Conservation (phyloP, 2,888 invertebrate genomes). For the Notocelia uddmanniana region DNA sequence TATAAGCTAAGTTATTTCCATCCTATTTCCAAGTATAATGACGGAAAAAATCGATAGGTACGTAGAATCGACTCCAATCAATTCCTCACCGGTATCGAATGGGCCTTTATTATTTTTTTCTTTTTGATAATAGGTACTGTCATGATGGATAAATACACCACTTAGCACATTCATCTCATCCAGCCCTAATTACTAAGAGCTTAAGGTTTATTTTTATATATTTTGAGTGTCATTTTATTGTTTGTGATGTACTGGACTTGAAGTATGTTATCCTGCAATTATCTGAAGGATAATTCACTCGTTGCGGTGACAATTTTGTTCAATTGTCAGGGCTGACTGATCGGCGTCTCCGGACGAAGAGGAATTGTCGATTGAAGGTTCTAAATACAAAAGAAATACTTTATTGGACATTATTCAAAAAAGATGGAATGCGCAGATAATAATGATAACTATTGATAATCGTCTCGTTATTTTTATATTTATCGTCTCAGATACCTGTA, state of each 20-base stretch:
- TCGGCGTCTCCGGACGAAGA: conserved; percentile 26
- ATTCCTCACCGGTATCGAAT: conserved; percentile 64
- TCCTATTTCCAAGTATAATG: conserved; percentile 66
- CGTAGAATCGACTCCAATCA: conserved; percentile 70
- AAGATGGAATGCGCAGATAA: conserved; percentile 6
- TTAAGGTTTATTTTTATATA: conserved; percentile 53
- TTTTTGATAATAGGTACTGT: conserved; percentile 64
- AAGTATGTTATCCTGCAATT: conserved; percentile 72
- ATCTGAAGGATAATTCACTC: conserved; percentile 67
- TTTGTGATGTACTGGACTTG: conserved; percentile 56
- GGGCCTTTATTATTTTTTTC: conserved; percentile 59
- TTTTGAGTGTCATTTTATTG: conserved; percentile 31
- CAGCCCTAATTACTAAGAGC: conserved; percentile 21
- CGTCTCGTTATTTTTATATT: conserved; percentile 2
- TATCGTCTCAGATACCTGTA: neutral
- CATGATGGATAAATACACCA: conserved; percentile 53
- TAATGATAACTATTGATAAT: conserved; percentile 12
- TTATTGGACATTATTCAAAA: conserved; percentile 12
- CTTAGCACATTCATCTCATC: conserved; percentile 13
- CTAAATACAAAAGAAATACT: conserved; percentile 24
- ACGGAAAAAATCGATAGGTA: conserved; percentile 61
- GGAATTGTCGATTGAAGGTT: conserved; percentile 23
- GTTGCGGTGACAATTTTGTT: conserved; percentile 72
- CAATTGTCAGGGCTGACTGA: conserved; percentile 50
- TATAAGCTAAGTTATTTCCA: conserved; percentile 42